Evolutionary conservation across 2,113 vertebrate genomes (phyloP), one percentile per base, ranked within the genome.

Genomic region (Pipra filicauda): DNA sequence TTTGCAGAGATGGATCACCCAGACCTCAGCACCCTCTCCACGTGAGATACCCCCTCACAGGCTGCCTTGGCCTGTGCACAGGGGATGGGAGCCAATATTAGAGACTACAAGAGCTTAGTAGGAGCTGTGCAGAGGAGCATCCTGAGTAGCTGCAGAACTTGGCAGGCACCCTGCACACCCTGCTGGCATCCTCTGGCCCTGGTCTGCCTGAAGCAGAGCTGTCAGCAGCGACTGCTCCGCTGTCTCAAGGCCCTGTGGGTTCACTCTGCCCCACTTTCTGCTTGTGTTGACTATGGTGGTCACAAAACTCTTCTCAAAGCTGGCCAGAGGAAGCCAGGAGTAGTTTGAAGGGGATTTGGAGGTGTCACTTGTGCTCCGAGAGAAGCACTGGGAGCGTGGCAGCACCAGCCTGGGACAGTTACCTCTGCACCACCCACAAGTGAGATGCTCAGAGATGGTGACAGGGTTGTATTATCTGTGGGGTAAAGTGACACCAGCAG

Each of bases 401-500:
- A 76, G 52, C 85, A 74, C 11, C 81, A 89, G 73, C 58, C 58
- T 37, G 3, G 41, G 16, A 31, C 15, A 15, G 79, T 39, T 44
- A 27, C 24, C 69, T 27, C 51, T 57, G 12, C 43, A 9, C 15
- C 39, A 35, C 58, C 15, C 1, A 16, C 37, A 16, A 49, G 71
- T 12, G 20, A 87, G 80, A 46, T 67, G 83, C 59, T 43, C 91
- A 41, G 76, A 57, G 78, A 43, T 41, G 61, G 77, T 0, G 0
- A 19, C 2, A 18, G 82, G 52, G 31, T 19, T 82, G 43, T 49
- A 8, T 89, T 85, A 61, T 76, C 64, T 41, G 22, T 14, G 69
- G 79, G 88, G 73, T 94, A 85, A 90, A 81, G 62, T 64, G 93
- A 95, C 71, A 94, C 91, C 88, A 76, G 83, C 51, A 78, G 46